Percentiles rank a stretch among this genome's conserved stretches.
phyloP scores from a whole-genome alignment of 2,113 vertebrate genomes.

The Antigone vipio region DNA sequence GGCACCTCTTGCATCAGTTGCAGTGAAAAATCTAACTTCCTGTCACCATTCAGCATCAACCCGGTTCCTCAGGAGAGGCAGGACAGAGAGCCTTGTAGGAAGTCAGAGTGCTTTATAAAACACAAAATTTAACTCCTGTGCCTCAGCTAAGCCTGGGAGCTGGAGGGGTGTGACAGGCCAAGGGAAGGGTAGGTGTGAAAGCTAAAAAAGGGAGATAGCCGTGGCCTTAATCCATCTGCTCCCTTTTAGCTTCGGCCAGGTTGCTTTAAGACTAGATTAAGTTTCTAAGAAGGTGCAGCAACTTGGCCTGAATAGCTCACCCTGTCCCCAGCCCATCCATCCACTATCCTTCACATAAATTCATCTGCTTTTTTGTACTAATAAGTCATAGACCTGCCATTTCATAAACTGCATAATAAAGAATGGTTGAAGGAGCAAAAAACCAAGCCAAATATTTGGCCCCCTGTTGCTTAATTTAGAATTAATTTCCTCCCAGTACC shows the following conservation, averaged over 20 bases:
- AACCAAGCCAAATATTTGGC: neutral
- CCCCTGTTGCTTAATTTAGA: neutral
- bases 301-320: slow-evolving; percentile 20
- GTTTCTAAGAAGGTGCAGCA: slow-evolving; percentile 17
- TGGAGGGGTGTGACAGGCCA: neutral
- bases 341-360: neutral
- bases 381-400: neutral
- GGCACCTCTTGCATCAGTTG: accelerated
- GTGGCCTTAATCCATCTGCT: neutral
- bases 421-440: neutral
- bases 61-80: neutral
- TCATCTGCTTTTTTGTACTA: neutral
- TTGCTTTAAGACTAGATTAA: slow-evolving; percentile 45
- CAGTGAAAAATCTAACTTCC: neutral
- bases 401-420: neutral
- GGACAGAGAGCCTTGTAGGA: neutral
- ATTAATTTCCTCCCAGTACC: neutral
- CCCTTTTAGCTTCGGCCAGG: neutral
- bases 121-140: neutral
- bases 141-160: neutral
- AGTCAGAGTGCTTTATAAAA: neutral
- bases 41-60: neutral
- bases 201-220: neutral
- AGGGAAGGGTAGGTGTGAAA: neutral
- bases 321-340: neutral